These are phyloP conservation scores for Teleogryllus oceanicus DNA, from an alignment of 2,888 invertebrate genomes.

Conservation along the genomic window DNA sequence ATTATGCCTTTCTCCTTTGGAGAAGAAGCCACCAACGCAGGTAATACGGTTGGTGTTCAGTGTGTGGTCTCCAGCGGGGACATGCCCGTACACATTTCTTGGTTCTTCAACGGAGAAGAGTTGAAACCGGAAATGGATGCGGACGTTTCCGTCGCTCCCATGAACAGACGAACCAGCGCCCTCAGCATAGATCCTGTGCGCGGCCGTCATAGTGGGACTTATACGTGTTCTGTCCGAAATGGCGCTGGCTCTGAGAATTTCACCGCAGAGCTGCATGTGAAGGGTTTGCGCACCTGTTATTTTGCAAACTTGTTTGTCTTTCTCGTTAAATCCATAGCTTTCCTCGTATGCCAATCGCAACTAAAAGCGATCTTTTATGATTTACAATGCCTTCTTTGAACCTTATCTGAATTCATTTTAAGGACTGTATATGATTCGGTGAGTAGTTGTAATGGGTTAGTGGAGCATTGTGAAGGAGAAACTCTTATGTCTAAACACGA, in stretches of 20 bases:
- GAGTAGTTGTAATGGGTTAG: too few species aligned
- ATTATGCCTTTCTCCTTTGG: slow-evolving; percentile 69
- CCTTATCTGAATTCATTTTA: too few species aligned
- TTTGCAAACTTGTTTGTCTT: slow-evolving; percentile 29
- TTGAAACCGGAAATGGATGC: slow-evolving; percentile 41
- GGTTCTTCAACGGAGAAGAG: slow-evolving; percentile 63
- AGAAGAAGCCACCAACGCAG: slow-evolving; percentile 64
- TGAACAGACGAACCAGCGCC: slow-evolving; percentile 57
- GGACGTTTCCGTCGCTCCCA: slow-evolving; percentile 45
- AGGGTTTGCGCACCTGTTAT: slow-evolving; percentile 48
- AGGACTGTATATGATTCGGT: too few species aligned
- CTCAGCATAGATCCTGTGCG: slow-evolving; percentile 54
- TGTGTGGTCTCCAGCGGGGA: slow-evolving; percentile 72
- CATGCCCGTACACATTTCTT: slow-evolving; percentile 68
- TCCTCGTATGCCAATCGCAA: background rate
- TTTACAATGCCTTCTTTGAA: too few species aligned
- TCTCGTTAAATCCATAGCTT: slow-evolving; percentile 5
- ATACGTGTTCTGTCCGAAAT: slow-evolving; percentile 72
- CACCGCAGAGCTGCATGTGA: slow-evolving; percentile 53
- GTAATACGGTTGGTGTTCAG: slow-evolving; percentile 64
- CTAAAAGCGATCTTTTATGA: too few species aligned
- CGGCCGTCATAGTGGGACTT: slow-evolving; percentile 55
- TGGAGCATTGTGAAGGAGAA: too few species aligned
- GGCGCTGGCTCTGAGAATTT: slow-evolving; percentile 63
- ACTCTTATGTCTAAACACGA: too few species aligned